Percentiles rank a stretch among this genome's conserved stretches.
Conservation (phyloP, 2,888 invertebrate species). For the Eilema griseolum region DNA sequence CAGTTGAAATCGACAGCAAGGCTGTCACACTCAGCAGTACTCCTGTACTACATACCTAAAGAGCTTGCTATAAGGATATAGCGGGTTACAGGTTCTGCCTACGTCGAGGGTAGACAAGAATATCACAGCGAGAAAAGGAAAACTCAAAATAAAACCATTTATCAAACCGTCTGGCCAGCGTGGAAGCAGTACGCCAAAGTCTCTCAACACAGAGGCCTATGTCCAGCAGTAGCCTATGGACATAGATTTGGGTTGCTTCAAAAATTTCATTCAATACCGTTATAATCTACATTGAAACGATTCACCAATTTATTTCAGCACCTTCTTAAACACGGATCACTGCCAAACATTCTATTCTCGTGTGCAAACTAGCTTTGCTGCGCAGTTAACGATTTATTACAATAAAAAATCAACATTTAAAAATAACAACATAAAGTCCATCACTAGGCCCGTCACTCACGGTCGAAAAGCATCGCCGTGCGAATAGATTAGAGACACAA, state of each 20-base stretch:
- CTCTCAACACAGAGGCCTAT: too few species aligned
- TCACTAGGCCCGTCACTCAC: constrained; percentile 29
- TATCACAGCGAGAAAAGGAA: too few species aligned
- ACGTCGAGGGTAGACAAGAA: too few species aligned
- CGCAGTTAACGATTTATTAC: background rate
- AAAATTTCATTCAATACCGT: background rate
- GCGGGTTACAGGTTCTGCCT: too few species aligned
- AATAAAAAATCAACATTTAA: constrained; percentile 4
- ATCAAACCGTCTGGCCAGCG: too few species aligned
- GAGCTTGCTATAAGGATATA: too few species aligned
- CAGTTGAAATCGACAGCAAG: too few species aligned
- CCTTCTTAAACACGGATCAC: background rate
- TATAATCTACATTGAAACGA: background rate
- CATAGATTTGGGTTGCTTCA: background rate
- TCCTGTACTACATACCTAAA: too few species aligned
- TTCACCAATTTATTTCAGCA: background rate
- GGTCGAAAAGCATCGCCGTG: constrained; percentile 30
- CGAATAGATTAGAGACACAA: constrained; percentile 40
- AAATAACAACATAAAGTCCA: constrained; percentile 2
- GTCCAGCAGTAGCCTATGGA: too few species aligned
- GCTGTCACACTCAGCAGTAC: too few species aligned
- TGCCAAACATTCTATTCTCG: constrained; percentile 4
- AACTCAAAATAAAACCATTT: too few species aligned
- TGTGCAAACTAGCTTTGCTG: background rate
- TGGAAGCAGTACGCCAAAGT: too few species aligned